A percentile compares a stretch with the other conserved stretches of the same genome.
These are phyloP conservation scores for Caenorhabditis brenneri DNA, from an alignment of 1,140 invertebrate species.

Conservation along the genomic window DNA sequence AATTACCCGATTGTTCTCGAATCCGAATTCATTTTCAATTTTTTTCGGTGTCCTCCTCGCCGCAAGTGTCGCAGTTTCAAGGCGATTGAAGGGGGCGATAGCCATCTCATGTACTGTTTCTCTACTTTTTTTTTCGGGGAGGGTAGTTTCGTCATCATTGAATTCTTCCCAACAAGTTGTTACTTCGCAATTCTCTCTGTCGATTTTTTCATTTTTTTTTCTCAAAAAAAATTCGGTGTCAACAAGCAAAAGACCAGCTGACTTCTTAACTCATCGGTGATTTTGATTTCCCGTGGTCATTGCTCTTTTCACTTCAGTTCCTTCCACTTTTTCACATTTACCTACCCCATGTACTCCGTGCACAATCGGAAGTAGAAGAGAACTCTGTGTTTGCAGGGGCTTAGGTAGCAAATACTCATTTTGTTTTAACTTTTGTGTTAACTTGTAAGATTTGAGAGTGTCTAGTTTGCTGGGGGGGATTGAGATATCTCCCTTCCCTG, in stretches of 20 bases:
- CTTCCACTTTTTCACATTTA: not conserved
- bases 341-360: not conserved
- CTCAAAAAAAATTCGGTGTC: not conserved
- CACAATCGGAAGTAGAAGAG: not conserved
- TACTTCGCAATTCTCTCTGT: not conserved
- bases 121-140: not conserved
- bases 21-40: too few relatives aligned
- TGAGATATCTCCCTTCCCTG: not conserved
- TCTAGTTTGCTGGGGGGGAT: not conserved
- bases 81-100: not conserved
- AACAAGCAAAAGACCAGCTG: not conserved
- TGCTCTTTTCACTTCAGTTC: not conserved
- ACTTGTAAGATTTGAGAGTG: conserved; percentile 5
- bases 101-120: conserved; percentile 19
- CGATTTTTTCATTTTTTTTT: too few relatives aligned
- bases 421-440: not conserved
- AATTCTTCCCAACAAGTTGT: too few relatives aligned
- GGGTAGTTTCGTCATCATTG: too few relatives aligned
- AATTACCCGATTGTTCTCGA: too few relatives aligned
- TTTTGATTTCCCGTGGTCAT: not conserved
- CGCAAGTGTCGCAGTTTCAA: too few relatives aligned
- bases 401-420: not conserved
- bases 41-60: too few relatives aligned
- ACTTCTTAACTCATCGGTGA: conserved; percentile 4
- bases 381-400: not conserved